Evolutionary conservation across 1,140 invertebrate genomes (phyloP), one percentile per base, ranked within the genome.

Genomic region (Ceratina japonica): DNA sequence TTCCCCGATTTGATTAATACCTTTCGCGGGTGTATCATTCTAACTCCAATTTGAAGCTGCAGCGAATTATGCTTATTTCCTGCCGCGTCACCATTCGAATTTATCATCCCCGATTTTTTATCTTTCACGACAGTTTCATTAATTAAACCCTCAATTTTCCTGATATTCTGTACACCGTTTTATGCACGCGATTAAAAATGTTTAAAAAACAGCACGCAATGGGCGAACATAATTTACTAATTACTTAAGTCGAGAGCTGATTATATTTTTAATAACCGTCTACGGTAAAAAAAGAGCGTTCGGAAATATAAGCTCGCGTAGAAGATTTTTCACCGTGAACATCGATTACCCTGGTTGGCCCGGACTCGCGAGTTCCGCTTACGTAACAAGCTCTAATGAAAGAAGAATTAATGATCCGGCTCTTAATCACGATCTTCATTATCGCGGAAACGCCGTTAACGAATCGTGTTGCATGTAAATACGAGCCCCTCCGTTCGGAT

Each of bases 351-450:
- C 3, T 8, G 37, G 27, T 31, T 31, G 27, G 27, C 27, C 27
- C 27, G 27, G 27, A n/a, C 18, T 31, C 16, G 59, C 12, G 52
- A 61, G 49, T 52, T 69, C 0, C 37, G 64, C 56, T 62, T 37
- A 24, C 58, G 68, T 54, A 77, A 71, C 66, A n/a, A 52, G 56
- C 12, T 78, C 31, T 16, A 71, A 71, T 44, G 49, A 77, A 77
- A 54, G 58, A 61, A 72, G 37, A 63, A 78, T 68, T 78, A 78
- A 78, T 56, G 68, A 78, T 15, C 59, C n/a, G 13, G 7, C 15
- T n/a, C 7, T 78, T 78, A 78, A 78, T 78, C 75, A 71, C 61
- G 68, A 27, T 63, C 27, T 71, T 71, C 68, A 27, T 78, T 72
- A 78, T 63, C 75, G 20, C 16, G n/a, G 22, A 7, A 24, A 20